These are phyloP conservation scores for Drosophila rellima DNA, from an alignment of 2,888 invertebrate genomes.

Conservation along the genomic window DNA sequence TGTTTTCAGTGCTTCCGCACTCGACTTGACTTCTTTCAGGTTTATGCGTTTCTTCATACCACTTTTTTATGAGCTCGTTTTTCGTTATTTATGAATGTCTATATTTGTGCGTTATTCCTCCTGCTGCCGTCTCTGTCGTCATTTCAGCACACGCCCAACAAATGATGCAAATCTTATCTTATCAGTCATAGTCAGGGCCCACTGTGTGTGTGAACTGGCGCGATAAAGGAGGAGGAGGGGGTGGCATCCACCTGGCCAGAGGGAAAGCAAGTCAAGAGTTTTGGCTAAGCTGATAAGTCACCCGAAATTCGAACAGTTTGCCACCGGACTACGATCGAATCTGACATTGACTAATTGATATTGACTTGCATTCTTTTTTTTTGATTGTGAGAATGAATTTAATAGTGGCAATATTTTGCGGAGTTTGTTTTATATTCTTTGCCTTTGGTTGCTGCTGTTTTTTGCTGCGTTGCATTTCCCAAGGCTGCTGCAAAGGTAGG, in stretches of 20 bases:
- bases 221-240: background rate
- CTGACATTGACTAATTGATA: constrained; percentile 13
- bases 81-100: constrained; percentile 27
- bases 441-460: constrained; percentile 67
- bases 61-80: constrained; percentile 10
- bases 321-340: constrained; percentile 19
- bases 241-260: constrained; percentile 15
- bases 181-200: constrained; percentile 27
- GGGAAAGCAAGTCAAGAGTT: background rate
- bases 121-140: background rate
- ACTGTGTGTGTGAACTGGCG: constrained; percentile 1
- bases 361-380: background rate
- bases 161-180: constrained; percentile 57
- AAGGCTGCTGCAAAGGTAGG: constrained; percentile 60
- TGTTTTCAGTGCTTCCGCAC: constrained; percentile 39
- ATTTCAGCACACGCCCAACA: constrained; percentile 15
- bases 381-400: constrained; percentile 22
- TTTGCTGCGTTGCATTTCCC: constrained; percentile 71
- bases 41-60: constrained; percentile 10
- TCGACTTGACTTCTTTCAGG: constrained; percentile 12
- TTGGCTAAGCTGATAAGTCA: constrained; percentile 40
- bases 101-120: constrained; percentile 4
- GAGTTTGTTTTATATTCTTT: constrained; percentile 72
- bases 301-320: constrained; percentile 37
- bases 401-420: constrained; percentile 65